Percentiles rank a stretch among this genome's conserved stretches.
Evolutionary conservation across 2,797 vertebrate species (phyloP).

Genomic region (Periparus ater): DNA sequence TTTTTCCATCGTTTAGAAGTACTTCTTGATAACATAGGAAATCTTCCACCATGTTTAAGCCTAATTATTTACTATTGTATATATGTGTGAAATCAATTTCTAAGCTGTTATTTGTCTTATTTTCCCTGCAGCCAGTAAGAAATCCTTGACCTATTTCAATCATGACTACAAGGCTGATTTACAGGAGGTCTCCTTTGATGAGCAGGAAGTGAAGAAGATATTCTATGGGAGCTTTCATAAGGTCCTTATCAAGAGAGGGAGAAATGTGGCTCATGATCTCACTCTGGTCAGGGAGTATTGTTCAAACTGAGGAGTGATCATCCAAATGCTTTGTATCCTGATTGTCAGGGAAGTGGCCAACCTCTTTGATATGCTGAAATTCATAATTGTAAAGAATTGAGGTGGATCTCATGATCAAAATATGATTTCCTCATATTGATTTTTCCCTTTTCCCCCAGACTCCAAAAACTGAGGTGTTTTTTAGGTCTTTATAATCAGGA

Average conservation of each 20-base stretch:
- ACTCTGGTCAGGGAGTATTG: background rate
- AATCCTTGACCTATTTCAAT: conserved; percentile 89
- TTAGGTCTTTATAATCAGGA: background rate
- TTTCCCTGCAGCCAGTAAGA: conserved; percentile 80
- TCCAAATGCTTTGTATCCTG: background rate
- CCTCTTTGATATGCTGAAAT: background rate
- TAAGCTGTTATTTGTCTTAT: background rate
- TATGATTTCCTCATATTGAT: background rate
- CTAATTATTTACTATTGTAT: background rate
- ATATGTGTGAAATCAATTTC: background rate
- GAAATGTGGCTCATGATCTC: background rate
- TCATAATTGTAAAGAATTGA: background rate
- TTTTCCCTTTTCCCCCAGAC: background rate
- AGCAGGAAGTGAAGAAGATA: conserved; percentile 86
- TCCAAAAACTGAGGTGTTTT: background rate
- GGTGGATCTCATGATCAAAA: background rate
- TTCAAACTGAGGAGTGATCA: background rate
- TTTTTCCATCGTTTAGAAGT: background rate
- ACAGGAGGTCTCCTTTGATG: conserved; percentile 90
- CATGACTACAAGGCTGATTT: conserved; percentile 88
- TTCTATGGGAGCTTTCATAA: conserved; percentile 98
- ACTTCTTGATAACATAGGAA: background rate
- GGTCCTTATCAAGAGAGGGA: conserved; percentile 74
- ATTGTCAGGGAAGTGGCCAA: background rate
- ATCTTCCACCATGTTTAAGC: background rate